phyloP scores from a whole-genome alignment of 2,113 vertebrate species.

The Oryzias curvinotus region DNA sequence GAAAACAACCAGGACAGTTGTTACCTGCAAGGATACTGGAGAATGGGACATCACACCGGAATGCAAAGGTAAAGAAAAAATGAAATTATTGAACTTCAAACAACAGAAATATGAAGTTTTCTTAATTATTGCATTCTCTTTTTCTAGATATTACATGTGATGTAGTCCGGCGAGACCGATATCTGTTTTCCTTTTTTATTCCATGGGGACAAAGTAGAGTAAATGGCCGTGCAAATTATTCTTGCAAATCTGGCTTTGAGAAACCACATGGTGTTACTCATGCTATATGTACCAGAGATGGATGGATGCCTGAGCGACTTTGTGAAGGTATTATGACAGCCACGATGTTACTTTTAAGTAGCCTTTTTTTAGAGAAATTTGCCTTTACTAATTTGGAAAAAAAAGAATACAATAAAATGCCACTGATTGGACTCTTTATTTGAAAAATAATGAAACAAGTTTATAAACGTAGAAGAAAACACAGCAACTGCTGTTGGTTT shows the following conservation, averaged over 20 bases:
- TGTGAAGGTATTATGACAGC: conserved; percentile 54
- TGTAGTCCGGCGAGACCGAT: rapidly evolving
- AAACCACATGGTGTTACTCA: rapidly evolving
- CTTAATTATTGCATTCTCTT: conserved; percentile 1
- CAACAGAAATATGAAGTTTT: neutral
- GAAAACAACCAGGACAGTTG: rapidly evolving
- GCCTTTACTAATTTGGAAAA: too few species aligned
- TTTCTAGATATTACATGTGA: conserved; percentile 46
- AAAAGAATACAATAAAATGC: too few species aligned
- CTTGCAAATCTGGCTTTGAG: rapidly evolving
- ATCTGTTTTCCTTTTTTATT: rapidly evolving
- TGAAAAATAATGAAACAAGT: too few species aligned
- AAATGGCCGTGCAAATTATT: rapidly evolving
- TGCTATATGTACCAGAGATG: conserved; percentile 52
- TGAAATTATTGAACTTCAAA: neutral
- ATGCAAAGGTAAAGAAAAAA: conserved; percentile 49
- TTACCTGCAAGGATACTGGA: conserved; percentile 2
- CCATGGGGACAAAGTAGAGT: rapidly evolving
- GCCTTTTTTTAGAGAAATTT: too few species aligned
- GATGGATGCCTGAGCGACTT: conserved; percentile 55
- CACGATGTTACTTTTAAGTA: neutral
- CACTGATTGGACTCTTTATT: too few species aligned
- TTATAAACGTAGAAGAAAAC: too few species aligned
- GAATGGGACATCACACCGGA: conserved; percentile 6
- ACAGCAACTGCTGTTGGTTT: too few species aligned